A percentile compares a stretch with the other conserved stretches of the same genome.
phyloP scores from a whole-genome alignment of 2,113 vertebrate genomes.

The Sialia sialis region DNA sequence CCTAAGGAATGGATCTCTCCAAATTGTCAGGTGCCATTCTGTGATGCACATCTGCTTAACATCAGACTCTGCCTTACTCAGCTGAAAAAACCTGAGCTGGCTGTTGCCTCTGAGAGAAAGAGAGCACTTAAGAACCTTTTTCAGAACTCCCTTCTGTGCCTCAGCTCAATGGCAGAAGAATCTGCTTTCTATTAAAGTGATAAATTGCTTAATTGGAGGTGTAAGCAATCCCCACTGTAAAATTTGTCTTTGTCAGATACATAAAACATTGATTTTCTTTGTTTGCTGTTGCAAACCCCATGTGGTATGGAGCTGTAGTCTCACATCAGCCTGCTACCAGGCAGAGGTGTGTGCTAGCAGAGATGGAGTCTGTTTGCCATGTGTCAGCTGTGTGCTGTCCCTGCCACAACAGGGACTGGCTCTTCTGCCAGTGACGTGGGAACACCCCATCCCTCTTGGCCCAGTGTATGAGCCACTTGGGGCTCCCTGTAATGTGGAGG shows the following conservation, averaged over 20 bases:
- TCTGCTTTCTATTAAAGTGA: constrained; percentile 50
- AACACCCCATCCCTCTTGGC: neutral
- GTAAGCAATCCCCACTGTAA: neutral
- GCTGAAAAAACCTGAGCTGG: neutral
- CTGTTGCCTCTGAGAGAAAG: neutral
- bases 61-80: constrained; percentile 4
- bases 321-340: neutral
- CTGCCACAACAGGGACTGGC: neutral
- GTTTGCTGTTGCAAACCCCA: neutral
- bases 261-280: constrained; percentile 41
- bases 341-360: neutral
- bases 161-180: constrained; percentile 25
- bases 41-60: constrained; percentile 2
- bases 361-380: neutral
- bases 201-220: constrained; percentile 43
- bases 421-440: neutral
- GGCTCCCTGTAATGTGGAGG: neutral
- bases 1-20: neutral
- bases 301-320: neutral
- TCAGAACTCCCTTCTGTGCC: constrained; percentile 11
- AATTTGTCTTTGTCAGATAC: constrained; percentile 43
- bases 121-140: neutral
- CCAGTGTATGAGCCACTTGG: neutral
- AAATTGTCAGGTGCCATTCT: neutral
- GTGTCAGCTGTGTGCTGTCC: neutral